Base-by-base conservation (phyloP, 2,797 vertebrate species). In the Hybognathus amarus region DNA sequence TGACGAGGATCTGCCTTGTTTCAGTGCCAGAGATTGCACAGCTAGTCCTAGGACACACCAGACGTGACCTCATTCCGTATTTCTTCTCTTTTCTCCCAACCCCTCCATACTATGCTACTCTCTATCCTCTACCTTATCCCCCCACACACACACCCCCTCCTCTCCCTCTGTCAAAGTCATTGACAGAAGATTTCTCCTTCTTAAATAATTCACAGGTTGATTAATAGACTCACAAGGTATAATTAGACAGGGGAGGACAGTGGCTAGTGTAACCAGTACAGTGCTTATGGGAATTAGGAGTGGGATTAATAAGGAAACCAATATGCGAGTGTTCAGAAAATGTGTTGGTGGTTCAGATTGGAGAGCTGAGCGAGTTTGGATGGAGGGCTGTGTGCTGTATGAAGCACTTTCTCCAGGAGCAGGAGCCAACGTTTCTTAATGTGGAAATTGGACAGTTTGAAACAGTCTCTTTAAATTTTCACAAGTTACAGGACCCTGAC, bases 371-470 rank as follows among this genome's bases (percentile, higher is more conserved):
- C 52, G 73, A 88, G 82, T 85, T 86, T 82, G 79, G 78, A 83
- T 85, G 89, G 90, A 85, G 96, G 96, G 96, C 95, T 91, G 93
- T 95, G 92, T 88, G 89, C 87, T 90, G 96, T 96, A 97, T 96
- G 96, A 97, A 96, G 96, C 95, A 95, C 96, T 96, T 96, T 97
- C 97, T 96, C 96, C 96, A 97, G 96, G 96, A 96, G 96, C 96
- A 96, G 92, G 95, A 93, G 96, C 96, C 95, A 91, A 94, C 94
- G 95, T 95, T 93, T 97, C 99, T 99, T 99, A 97, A 99, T 98
- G 97, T 99, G 97, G 97, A 99, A 99, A 99, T 99, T 98, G 98
- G 97, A 97, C 97, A 98, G 97, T 99, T 99, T 99, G 97, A 98
- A 97, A 97, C 97, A 95, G 95, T 98, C 97, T 96, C 96, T 96